Evolutionary conservation across 2,888 invertebrate species (phyloP), one percentile per base, ranked within the genome.

Genomic region (Lymantria monacha): DNA sequence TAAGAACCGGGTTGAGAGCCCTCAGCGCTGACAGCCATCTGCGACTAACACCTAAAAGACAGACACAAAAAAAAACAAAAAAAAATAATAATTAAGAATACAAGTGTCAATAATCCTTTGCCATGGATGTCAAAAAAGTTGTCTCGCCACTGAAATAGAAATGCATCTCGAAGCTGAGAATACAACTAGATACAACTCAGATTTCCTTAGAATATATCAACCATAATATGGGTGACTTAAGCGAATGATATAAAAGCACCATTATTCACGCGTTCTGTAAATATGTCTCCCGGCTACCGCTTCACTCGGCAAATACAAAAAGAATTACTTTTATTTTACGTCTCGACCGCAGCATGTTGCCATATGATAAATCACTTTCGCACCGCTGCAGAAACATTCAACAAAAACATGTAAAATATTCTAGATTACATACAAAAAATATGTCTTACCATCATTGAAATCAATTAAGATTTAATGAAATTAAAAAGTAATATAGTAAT

Each of bases 321-420:
- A 81, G 81, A 85, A 85, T 84, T 83, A 85, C 87, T 76, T 83
- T 86, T 85, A 87, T 87, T 88, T 88, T 82, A 81, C 81, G 78
- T 83, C 82, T 83, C 81, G 79, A 83, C 85, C 87, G 66, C 86
- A 87, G 86, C 80, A 77, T 87, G 85, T 83, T 85, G 82, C 83
- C 84, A 10, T 83, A 87, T 88, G 87, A 89, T 88, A 87, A 87
- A 88, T 89, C 84, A 85, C 85, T 87, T 87, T 85, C 73, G 72
- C 79, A 76, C 81, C 72, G 71, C 72, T 68, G 72, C 73, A 72
- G 71, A 74, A 76, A 72, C 68, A 71, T 56, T 63, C 70, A 66
- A 79, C 80, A 86, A 84, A 86, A 86, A 84, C 82, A 81, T 76
- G 68, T 63, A 63, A 69, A 74, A 70, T 67, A 75, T 71, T 79